Percentiles rank a stretch among this genome's conserved stretches.
Conservation (phyloP, 2,113 vertebrate species). For the Tamias sibiricus region DNA sequence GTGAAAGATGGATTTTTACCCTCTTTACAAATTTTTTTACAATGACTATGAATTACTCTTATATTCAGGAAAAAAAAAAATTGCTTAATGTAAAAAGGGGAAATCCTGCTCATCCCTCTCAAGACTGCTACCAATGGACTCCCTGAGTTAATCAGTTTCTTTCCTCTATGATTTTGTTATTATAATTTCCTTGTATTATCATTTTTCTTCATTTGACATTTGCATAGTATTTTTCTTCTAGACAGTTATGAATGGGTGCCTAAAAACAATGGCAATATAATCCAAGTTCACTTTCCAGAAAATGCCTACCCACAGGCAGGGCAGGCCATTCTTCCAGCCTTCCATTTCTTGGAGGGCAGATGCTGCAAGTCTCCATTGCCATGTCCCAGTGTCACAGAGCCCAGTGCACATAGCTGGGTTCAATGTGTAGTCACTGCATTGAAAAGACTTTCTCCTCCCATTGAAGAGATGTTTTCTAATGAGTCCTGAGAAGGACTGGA, state of each 20-base stretch:
- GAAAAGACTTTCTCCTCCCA: not conserved
- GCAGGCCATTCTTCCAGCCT: not conserved
- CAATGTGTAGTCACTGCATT: not conserved
- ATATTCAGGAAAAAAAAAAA: not conserved
- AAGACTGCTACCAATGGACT: not conserved
- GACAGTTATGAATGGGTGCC: not conserved
- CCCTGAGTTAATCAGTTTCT: not conserved
- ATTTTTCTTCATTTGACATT: not conserved
- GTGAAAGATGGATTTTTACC: not conserved
- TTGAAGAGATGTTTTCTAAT: not conserved
- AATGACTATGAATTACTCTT: not conserved
- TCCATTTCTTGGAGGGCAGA: not conserved
- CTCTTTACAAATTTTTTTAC: not conserved
- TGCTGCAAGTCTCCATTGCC: not conserved
- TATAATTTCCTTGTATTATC: not conserved
- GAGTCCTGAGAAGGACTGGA: not conserved
- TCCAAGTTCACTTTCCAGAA: not conserved
- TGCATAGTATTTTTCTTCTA: not conserved
- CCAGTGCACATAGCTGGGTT: not conserved
- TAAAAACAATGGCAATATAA: not conserved
- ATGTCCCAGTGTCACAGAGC: not conserved
- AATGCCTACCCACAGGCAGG: too few species aligned
- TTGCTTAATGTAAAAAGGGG: not conserved
- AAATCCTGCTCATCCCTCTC: not conserved
- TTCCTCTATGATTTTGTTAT: not conserved